Percentiles rank a stretch among this genome's conserved stretches.
Conservation (phyloP, 2,113 vertebrate genomes). For the Brachyistius frenatus region DNA sequence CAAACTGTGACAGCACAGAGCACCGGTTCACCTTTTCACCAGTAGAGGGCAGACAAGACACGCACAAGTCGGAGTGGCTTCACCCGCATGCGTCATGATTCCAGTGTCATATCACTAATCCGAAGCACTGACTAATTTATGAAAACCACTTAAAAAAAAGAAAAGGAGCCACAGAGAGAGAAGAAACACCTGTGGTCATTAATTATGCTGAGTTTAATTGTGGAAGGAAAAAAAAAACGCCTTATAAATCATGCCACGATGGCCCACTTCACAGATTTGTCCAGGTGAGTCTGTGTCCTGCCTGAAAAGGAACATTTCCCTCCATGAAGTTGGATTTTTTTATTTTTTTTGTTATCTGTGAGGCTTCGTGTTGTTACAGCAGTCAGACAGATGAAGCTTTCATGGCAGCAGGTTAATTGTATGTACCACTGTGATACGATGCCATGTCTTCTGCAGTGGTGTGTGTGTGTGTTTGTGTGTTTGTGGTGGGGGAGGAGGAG, state of each 20-base stretch:
- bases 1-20: not conserved
- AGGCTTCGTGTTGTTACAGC: not conserved
- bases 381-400: slow-evolving; percentile 1
- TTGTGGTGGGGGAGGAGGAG: not conserved
- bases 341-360: not conserved
- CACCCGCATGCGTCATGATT: not conserved
- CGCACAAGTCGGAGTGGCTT: not conserved
- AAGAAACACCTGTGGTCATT: slow-evolving; percentile 59
- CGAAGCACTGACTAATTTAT: slow-evolving; percentile 60
- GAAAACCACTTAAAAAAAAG: slow-evolving; percentile 60
- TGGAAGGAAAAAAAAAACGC: slow-evolving; percentile 8
- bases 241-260: slow-evolving; percentile 24
- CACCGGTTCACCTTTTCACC: slow-evolving; percentile 40
- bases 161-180: slow-evolving; percentile 25
- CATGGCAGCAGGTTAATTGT: not conserved
- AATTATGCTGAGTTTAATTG: slow-evolving; percentile 56
- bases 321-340: slow-evolving; percentile 22
- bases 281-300: slow-evolving; percentile 10
- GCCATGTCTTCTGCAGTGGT: not conserved
- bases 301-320: slow-evolving; percentile 12
- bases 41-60: slow-evolving; percentile 67
- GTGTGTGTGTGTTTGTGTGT: too few relatives aligned
- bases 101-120: slow-evolving; percentile 49
- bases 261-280: slow-evolving; percentile 34
- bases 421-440: not conserved